Evolutionary conservation across 2,797 vertebrate genomes (phyloP).

Genomic region (Siniperca obscura): DNA sequence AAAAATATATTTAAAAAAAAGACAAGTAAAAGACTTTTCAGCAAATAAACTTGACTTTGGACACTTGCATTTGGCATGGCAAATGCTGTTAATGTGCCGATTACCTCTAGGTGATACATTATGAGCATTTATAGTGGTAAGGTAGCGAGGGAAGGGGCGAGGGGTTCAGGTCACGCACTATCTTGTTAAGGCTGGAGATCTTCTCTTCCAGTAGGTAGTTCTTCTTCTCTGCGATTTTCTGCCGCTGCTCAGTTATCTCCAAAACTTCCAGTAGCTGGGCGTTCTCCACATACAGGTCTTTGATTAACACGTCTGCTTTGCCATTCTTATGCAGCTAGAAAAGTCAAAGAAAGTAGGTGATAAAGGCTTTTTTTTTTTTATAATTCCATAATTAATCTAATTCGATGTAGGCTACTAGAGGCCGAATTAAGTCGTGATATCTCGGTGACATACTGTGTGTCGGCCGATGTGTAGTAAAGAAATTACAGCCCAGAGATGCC

Average conservation of each 20-base stretch:
- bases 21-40: not conserved
- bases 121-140: conserved; percentile 68
- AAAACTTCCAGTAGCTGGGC: conserved; percentile 91
- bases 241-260: conserved; percentile 90
- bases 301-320: conserved; percentile 89
- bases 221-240: conserved; percentile 92
- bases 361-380: not conserved
- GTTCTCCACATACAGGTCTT: conserved; percentile 94
- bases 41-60: conserved; percentile 2
- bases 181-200: conserved; percentile 93
- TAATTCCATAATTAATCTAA: not conserved
- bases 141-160: conserved; percentile 73
- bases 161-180: conserved; percentile 90
- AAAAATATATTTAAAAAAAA: not conserved
- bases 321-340: conserved; percentile 89
- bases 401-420: not conserved
- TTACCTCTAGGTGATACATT: not conserved
- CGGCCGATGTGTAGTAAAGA: not conserved
- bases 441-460: not conserved
- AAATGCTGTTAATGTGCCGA: not conserved
- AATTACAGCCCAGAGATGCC: too few species aligned
- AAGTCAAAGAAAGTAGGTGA: conserved; percentile 13
- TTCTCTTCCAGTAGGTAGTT: conserved; percentile 96
- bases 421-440: not conserved
- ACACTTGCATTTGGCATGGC: not conserved